Base-by-base conservation (phyloP, 2,888 invertebrate genomes). In the Danaus chrysippus region DNA sequence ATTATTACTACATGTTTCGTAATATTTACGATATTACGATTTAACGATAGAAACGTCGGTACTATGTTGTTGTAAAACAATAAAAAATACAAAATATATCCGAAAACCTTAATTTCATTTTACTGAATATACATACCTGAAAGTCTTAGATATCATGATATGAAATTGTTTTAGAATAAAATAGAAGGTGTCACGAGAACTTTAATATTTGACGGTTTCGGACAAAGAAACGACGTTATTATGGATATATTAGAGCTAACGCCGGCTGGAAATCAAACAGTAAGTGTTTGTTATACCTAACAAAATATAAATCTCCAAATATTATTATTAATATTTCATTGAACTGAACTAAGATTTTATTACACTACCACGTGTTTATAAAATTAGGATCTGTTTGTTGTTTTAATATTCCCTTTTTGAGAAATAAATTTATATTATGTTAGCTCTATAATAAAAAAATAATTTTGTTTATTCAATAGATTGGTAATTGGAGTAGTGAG, bases 141-240 rank as follows among this genome's bases (percentile, higher is more conserved):
- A 13, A 3, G 6, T 46, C 13, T 46, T n/a, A 52, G 34, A 34
- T 34, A 15, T 42, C 19, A 19, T 42, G 10, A 10, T 49, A 12
- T 34, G 54, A 13, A 17, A 44, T 62, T n/a, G 10, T 81, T 91
- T 68, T 76, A 95, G 97, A 94, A 93, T 75, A 86, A 87, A 77
- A 74, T 84, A 70, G 83, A 92, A 66, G 97, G 97, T 10, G 77
- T 97, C 63, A 95, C 96, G 1, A 95, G 97, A 42, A 82, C 91
- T 34, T 92, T 97, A 43, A 92, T 92, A 75, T 96, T 97, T 76
- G 94, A 97, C 79, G 92, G 93, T 10, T 90, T 93, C 71, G 98
- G 98, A 6, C 92, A 94, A 70, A 92, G 96, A 69, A 93, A 91
- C 42, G 93, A 94, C 73, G 94, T 95, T 59, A 80, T 81, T n/a